Conservation (phyloP, 2,888 invertebrate species). For the Dasypogon diadema region DNA sequence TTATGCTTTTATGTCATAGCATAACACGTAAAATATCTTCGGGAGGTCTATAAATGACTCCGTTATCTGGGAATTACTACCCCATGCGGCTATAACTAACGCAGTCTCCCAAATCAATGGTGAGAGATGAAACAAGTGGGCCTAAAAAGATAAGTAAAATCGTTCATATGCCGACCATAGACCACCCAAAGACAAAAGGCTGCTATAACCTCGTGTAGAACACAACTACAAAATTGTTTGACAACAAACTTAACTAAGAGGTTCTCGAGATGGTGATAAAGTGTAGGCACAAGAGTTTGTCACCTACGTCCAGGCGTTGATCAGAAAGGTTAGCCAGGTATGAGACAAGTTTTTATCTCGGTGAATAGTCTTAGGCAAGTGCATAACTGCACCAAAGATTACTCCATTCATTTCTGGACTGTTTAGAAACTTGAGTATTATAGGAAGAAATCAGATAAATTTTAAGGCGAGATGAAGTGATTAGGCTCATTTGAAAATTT, state of each 20-base stretch:
- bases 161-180: constrained; percentile 4
- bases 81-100: constrained; percentile 8
- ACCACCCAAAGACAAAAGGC: constrained; percentile 47
- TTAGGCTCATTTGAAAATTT: constrained; percentile 28
- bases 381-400: too few relatives aligned
- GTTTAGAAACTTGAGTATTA: too few relatives aligned
- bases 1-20: not conserved
- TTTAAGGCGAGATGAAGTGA: constrained; percentile 36
- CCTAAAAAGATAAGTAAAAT: constrained; percentile 34
- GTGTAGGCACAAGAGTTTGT: constrained; percentile 20
- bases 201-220: constrained; percentile 30
- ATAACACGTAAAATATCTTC: not conserved
- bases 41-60: not conserved
- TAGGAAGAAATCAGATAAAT: not conserved
- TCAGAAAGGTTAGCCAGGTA: not conserved
- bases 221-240: constrained; percentile 45
- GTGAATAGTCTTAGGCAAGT: too few relatives aligned
- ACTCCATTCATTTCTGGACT: constrained; percentile 10
- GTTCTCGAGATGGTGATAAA: constrained; percentile 34
- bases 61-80: constrained; percentile 7
- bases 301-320: constrained; percentile 24
- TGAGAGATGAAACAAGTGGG: constrained; percentile 9
- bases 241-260: constrained; percentile 36
- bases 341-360: constrained; percentile 12
- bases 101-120: not conserved